Base-by-base conservation (phyloP, 30 jellyfish, hydroid and myxozoan genomes). In the Haliclystus octoradiatus region DNA sequence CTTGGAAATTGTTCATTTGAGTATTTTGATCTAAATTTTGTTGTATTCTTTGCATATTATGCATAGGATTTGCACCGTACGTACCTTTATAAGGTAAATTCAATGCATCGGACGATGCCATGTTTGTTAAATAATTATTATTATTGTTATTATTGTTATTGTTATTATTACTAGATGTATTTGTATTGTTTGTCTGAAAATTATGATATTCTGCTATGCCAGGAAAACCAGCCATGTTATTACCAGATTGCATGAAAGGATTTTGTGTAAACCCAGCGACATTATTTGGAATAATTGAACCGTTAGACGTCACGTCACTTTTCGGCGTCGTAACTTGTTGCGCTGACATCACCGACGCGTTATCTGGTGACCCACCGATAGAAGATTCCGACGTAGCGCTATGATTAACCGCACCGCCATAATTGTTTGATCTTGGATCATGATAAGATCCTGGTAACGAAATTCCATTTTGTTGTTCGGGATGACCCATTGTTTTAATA, bases 61-160 rank as follows among this genome's bases (percentile, higher is more conserved):
- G 57, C 19, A 19, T 9, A 19, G 14, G 14, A 19, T 19, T 19
- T 9, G 9, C 19, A 19, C 57, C 57, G 19, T 5, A 40, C 57
- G 57, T 9, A 40, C 57, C 19, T 50, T 65, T 64, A 29, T 63
- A 75, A 25, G 99, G 99, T 75, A 91, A 60, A 65, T 91, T 91
- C 50, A 91, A 66, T 31, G 92, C 94, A 14, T 94, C 95, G 31
- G 92, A 51, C 12, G 99, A 95, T 28, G 94, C 62, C 24, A 83
- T 84, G 34, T 87, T 91, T 63, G 83, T 91, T 15, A 62, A 34
- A 72, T 91, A 91, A 49, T 83, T 91, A 62, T 91, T 91, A 78
- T 91, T 91, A 22, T 68, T 82, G 74, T 77, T 77, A 1, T 82
- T 92, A 28, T 50, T 72, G 40, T 82, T 82, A 34, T 81, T 82